phyloP scores from a whole-genome alignment of 2,113 vertebrate species.

The Microtus montanus region DNA sequence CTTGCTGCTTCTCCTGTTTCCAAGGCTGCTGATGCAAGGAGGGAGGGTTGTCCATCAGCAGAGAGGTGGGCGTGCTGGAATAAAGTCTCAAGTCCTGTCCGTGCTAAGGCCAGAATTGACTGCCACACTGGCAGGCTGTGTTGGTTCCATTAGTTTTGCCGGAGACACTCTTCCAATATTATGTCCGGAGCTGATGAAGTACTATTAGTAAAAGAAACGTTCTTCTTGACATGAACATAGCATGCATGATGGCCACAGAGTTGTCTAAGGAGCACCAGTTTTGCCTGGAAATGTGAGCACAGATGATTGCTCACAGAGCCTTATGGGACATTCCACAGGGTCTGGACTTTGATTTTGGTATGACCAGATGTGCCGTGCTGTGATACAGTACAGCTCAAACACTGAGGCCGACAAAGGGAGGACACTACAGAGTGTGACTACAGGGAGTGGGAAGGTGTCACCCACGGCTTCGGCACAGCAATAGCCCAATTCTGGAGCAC shows the following conservation, averaged over 20 bases:
- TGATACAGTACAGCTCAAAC: background rate
- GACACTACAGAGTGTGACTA: background rate
- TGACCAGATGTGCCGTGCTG: slow-evolving; percentile 35
- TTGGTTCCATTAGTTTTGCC: background rate
- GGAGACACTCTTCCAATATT: background rate
- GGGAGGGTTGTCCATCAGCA: background rate
- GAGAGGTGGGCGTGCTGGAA: background rate
- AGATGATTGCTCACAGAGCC: background rate
- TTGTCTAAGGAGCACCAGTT: background rate
- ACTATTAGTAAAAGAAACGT: background rate
- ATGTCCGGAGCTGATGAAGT: background rate
- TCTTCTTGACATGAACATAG: background rate
- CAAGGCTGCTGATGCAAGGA: no score
- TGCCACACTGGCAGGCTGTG: background rate
- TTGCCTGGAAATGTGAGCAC: slow-evolving; percentile 19
- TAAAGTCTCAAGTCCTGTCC: background rate
- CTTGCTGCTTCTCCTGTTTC: background rate
- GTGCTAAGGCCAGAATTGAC: background rate
- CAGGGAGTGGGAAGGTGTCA: background rate
- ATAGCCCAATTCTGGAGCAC: background rate
- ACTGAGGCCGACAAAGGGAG: slow-evolving; percentile 22
- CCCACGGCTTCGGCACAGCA: background rate
- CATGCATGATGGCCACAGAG: background rate
- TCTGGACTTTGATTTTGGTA: slow-evolving; percentile 48
- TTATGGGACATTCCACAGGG: slow-evolving; percentile 27